These are phyloP conservation scores for Zaprionus lineosus DNA, from an alignment of 2,888 invertebrate genomes.

Conservation along the genomic window DNA sequence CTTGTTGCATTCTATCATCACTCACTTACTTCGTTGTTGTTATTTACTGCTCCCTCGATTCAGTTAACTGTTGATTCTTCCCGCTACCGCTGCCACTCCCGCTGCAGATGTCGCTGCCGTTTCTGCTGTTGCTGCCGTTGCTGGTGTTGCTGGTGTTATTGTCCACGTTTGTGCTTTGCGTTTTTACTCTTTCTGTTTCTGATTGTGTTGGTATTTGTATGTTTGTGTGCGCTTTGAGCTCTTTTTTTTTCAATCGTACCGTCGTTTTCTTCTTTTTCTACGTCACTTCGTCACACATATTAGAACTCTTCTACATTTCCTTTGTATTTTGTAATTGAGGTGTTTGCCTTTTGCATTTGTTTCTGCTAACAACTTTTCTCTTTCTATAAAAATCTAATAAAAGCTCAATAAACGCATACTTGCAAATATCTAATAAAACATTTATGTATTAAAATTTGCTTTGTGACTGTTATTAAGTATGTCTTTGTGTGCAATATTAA, in stretches of 20 bases:
- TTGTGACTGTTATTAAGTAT: constrained; percentile 33
- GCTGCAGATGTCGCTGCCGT: no score
- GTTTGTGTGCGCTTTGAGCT: constrained; percentile 42
- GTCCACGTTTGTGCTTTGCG: constrained; percentile 52
- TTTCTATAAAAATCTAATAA: constrained; percentile 1
- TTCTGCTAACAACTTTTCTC: constrained; percentile 16
- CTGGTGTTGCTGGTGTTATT: constrained; percentile 28
- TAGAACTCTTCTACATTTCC: constrained; percentile 66
- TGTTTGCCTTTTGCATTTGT: background rate
- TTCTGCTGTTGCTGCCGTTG: constrained; percentile 27
- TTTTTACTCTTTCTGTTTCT: constrained; percentile 29
- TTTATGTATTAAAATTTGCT: no score
- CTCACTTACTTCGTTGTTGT: constrained; percentile 33
- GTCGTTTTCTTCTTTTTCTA: constrained; percentile 41
- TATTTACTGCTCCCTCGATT: constrained; percentile 52
- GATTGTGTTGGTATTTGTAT: constrained; percentile 16
- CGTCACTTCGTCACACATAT: constrained; percentile 70
- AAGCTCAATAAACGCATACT: constrained; percentile 36
- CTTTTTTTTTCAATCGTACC: constrained; percentile 41
- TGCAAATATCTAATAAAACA: constrained; percentile 49
- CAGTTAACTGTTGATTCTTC: constrained; percentile 52
- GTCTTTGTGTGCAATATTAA: constrained; percentile 39
- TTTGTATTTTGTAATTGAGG: constrained; percentile 29
- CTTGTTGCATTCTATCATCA: constrained; percentile 14
- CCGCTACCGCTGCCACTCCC: no score